Evolutionary conservation across 1,140 invertebrate species (phyloP).

Genomic region (Archivesica marissinica): DNA sequence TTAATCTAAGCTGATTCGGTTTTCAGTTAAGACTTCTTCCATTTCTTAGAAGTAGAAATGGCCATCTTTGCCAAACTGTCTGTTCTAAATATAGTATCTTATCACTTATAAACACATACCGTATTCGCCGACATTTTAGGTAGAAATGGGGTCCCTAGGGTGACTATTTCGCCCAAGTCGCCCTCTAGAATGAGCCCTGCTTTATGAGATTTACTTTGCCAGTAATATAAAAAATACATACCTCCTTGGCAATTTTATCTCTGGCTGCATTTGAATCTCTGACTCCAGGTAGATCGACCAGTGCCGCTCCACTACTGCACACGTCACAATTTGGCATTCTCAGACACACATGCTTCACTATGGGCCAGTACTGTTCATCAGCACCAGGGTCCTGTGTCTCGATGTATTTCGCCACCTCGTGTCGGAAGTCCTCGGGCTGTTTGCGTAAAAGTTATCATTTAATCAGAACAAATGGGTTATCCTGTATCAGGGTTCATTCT

Average conservation of each 20-base stretch:
- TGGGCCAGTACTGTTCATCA: slow-evolving; percentile 74
- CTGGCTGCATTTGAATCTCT: slow-evolving; percentile 76
- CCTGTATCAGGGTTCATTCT: no score
- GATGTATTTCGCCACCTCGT: slow-evolving; percentile 69
- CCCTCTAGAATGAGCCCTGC: no score
- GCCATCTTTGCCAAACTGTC: no score
- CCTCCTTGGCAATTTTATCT: slow-evolving; percentile 73
- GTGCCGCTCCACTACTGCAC: slow-evolving; percentile 68
- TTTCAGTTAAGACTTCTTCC: neutral
- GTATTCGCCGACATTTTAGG: no score
- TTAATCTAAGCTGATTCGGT: neutral
- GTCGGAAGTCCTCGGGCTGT: slow-evolving; percentile 67
- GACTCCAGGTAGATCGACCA: slow-evolving; percentile 75
- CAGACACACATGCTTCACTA: slow-evolving; percentile 72
- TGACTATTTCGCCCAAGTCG: no score
- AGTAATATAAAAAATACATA: slow-evolving; percentile 30
- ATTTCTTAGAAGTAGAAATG: no score
- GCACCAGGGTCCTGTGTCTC: slow-evolving; percentile 65
- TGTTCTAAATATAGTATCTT: no score
- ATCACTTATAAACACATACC: no score
- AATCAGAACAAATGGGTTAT: no score
- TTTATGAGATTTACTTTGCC: no score
- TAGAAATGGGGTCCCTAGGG: no score
- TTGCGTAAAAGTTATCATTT: neutral
- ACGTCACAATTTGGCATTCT: slow-evolving; percentile 70